Percentiles rank a stretch among this genome's conserved stretches.
Conservation (phyloP, 2,888 invertebrate genomes). For the Scotopteryx bipunctaria region DNA sequence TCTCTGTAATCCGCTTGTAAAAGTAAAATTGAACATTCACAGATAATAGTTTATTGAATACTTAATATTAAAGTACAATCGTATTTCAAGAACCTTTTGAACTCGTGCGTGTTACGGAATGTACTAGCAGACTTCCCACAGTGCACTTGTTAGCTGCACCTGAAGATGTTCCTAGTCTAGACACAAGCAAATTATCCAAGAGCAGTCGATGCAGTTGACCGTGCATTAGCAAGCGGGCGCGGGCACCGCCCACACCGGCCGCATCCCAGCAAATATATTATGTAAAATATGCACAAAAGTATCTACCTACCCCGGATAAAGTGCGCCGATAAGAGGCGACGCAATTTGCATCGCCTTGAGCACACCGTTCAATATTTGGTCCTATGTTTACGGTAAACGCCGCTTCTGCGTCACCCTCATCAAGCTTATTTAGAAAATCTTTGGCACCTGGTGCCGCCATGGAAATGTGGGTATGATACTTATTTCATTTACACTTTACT, state of each 20-base stretch:
- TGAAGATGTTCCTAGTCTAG: conserved; percentile 27
- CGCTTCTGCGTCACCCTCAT: conserved; percentile 26
- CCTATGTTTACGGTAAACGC: conserved; percentile 71
- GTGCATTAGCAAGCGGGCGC: conserved; percentile 69
- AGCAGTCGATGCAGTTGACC: conserved; percentile 48
- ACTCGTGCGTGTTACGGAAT: conserved; percentile 7
- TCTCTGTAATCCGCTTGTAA: too few relatives aligned
- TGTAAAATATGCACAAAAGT: conserved; percentile 80
- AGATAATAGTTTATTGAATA: too few relatives aligned
- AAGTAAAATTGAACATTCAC: too few relatives aligned
- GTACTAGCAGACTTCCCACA: conserved; percentile 10
- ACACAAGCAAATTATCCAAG: conserved; percentile 32
- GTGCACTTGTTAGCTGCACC: conserved; percentile 13
- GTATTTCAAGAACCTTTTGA: not conserved
- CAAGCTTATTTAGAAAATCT: conserved; percentile 7
- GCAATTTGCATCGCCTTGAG: conserved; percentile 77
- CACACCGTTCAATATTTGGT: conserved; percentile 62
- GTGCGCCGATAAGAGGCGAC: conserved; percentile 76
- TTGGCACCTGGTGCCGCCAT: conserved; percentile 7
- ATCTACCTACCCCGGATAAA: conserved; percentile 66
- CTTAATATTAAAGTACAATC: too few relatives aligned
- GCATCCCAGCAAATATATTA: conserved; percentile 74
- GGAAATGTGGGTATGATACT: not conserved
- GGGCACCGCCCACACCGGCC: conserved; percentile 68
- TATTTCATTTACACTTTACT: not conserved